Conservation (phyloP, 2,113 vertebrate species). For the Dascyllus trimaculatus region DNA sequence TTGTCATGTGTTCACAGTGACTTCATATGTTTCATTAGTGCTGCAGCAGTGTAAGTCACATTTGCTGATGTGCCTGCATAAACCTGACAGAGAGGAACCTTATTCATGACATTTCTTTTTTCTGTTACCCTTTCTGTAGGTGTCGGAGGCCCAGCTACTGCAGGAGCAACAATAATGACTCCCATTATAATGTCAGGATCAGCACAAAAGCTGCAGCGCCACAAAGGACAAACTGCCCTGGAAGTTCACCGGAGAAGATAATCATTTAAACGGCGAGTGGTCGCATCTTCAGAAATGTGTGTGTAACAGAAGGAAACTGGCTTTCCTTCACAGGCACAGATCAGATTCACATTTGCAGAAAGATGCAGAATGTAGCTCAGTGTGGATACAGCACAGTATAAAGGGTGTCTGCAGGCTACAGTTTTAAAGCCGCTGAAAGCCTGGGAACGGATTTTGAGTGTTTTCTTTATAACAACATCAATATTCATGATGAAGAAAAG, state of each 20-base stretch:
- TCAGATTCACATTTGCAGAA: too few relatives aligned
- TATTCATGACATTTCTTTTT: neutral
- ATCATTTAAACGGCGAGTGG: neutral
- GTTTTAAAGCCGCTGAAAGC: too few relatives aligned
- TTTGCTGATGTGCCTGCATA: conserved; percentile 1
- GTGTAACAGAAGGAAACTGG: too few relatives aligned
- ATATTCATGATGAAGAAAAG: too few relatives aligned
- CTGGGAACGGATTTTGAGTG: too few relatives aligned
- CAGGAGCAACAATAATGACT: neutral
- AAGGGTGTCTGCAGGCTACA: too few relatives aligned
- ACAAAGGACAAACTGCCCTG: too few relatives aligned
- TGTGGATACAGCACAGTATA: too few relatives aligned
- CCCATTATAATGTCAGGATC: neutral
- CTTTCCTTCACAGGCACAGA: too few relatives aligned
- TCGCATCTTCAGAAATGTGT: neutral
- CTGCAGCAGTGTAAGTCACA: conserved; percentile 30
- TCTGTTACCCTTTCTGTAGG: conserved; percentile 23
- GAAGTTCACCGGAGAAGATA: neutral
- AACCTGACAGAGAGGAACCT: conserved; percentile 8
- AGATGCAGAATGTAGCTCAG: too few relatives aligned
- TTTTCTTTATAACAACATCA: too few relatives aligned
- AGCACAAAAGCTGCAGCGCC: neutral
- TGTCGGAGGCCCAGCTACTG: neutral
- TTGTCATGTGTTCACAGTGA: conserved; percentile 22
- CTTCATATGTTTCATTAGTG: conserved; percentile 13